Conservation (phyloP, 2,113 vertebrate species). For the Heterotis niloticus region DNA sequence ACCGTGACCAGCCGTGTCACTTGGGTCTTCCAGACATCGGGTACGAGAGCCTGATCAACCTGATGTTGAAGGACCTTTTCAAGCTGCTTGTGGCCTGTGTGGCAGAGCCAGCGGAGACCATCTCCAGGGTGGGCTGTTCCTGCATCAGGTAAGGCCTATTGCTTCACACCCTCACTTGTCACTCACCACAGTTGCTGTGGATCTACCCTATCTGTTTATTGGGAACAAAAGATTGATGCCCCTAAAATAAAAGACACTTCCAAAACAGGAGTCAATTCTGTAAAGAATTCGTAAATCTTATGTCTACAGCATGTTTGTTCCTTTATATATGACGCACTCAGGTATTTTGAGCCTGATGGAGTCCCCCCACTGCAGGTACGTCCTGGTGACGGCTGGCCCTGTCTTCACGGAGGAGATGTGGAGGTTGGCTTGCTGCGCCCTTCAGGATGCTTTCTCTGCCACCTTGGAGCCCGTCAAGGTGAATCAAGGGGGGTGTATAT, state of each 20-base stretch:
- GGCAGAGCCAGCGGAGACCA: conserved; percentile 90
- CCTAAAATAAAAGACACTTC: too few relatives aligned
- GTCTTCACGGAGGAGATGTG: conserved; percentile 98
- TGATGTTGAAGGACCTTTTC: conserved; percentile 93
- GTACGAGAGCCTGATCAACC: conserved; percentile 89
- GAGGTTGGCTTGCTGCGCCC: conserved; percentile 88
- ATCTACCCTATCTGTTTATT: background rate
- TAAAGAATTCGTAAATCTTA: too few relatives aligned
- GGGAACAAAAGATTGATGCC: too few relatives aligned
- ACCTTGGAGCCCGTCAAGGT: conserved; percentile 97
- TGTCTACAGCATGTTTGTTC: too few relatives aligned
- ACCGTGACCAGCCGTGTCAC: background rate
- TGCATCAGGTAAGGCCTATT: conserved; percentile 80
- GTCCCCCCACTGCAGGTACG: conserved; percentile 69
- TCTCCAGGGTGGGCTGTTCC: conserved; percentile 96
- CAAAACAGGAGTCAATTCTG: too few relatives aligned
- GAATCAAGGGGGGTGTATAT: conserved; percentile 14
- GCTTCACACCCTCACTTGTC: background rate
- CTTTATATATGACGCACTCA: too few relatives aligned
- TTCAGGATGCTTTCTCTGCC: conserved; percentile 92
- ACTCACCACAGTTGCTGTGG: background rate
- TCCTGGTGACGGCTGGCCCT: conserved; percentile 88
- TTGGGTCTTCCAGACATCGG: conserved; percentile 65
- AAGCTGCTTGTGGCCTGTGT: conserved; percentile 88
- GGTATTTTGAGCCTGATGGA: background rate